Evolutionary conservation across 2,113 vertebrate species (phyloP).

Genomic region (Lucifuga dentata): DNA sequence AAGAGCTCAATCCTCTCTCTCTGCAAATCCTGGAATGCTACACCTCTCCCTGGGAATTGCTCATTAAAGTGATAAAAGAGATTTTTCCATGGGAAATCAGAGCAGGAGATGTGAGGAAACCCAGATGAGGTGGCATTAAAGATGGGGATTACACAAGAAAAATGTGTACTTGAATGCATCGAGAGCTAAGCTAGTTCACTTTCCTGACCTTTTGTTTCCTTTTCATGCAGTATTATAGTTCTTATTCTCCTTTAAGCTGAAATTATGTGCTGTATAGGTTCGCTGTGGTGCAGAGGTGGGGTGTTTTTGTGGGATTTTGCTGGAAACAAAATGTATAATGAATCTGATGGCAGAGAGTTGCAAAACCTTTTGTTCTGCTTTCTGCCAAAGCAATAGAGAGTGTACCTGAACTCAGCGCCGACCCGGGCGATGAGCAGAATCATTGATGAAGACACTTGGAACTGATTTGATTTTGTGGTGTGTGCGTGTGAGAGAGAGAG

Average conservation of each 20-base stretch:
- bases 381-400: slow-evolving; percentile 40
- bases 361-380: background rate
- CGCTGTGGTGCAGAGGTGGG: background rate
- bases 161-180: background rate
- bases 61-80: slow-evolving; percentile 20
- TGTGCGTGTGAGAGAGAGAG: slow-evolving; percentile 13
- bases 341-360: slow-evolving; percentile 1
- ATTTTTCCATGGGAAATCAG: background rate
- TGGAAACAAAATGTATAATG: slow-evolving; percentile 14
- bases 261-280: background rate
- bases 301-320: background rate
- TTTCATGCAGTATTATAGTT: slow-evolving; percentile 1
- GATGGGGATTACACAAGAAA: background rate
- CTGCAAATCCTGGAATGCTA: slow-evolving; percentile 15
- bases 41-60: slow-evolving; percentile 28
- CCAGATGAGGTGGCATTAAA: slow-evolving; percentile 19
- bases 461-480: background rate
- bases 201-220: background rate
- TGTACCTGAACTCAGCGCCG: slow-evolving; percentile 4
- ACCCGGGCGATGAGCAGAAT: slow-evolving; percentile 9
- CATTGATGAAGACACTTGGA: slow-evolving; percentile 27
- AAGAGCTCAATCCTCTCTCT: too few relatives aligned
- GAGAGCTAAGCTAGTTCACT: slow-evolving; percentile 1
- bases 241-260: background rate
- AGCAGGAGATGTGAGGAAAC: slow-evolving; percentile 8